Percentiles rank a stretch among this genome's conserved stretches.
phyloP scores from a whole-genome alignment of 2,113 vertebrate species.

The Phasianus colchicus region DNA sequence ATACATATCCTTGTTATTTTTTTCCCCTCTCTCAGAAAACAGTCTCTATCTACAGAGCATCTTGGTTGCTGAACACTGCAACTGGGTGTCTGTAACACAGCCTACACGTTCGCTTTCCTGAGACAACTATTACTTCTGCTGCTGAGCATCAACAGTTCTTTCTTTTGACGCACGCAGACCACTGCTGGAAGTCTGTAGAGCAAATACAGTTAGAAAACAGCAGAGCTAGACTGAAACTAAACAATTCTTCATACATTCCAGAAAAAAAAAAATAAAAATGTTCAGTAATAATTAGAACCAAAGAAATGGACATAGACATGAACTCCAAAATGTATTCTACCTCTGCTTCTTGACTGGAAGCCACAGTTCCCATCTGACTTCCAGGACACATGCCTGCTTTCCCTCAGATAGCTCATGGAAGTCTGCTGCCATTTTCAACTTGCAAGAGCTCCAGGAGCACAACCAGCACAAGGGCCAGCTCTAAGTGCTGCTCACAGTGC shows the following conservation, averaged over 20 bases:
- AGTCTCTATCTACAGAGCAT: neutral
- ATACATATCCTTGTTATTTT: neutral
- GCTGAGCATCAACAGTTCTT: neutral
- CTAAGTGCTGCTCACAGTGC: neutral
- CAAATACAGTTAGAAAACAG: neutral
- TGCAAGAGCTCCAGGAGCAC: neutral
- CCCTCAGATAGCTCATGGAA: neutral
- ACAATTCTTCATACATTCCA: neutral
- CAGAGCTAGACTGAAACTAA: neutral
- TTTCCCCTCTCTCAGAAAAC: neutral
- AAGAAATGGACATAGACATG: rapidly evolving
- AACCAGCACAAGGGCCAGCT: neutral
- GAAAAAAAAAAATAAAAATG: neutral
- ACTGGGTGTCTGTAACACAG: neutral
- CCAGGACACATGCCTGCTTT: neutral
- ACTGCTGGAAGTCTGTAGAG: neutral
- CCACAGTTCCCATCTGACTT: rapidly evolving
- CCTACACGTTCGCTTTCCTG: neutral
- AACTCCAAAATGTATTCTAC: neutral
- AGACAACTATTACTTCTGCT: neutral
- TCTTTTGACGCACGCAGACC: neutral
- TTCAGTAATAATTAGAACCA: neutral
- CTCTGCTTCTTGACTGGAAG: neutral
- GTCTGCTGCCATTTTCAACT: neutral
- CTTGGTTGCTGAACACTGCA: neutral